Base-by-base conservation (phyloP, 2,113 vertebrate genomes). In the Trematomus loennbergii region DNA sequence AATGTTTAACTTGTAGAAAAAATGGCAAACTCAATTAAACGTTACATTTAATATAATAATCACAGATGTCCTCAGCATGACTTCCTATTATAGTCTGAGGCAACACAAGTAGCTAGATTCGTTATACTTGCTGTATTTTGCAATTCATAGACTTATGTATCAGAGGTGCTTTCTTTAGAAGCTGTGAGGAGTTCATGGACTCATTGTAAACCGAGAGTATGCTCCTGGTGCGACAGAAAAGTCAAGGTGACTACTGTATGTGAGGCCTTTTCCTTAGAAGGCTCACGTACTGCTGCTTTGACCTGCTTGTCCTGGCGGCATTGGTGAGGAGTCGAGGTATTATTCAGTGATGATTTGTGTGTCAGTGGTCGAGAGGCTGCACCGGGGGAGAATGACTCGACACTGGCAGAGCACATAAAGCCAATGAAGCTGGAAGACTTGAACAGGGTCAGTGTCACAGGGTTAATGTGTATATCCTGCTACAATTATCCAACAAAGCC, bases 161-260 rank as follows among this genome's bases (percentile, higher is more conserved):
- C 43, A 53, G n/a, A 54, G 49, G 33, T 54, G 67, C 40, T 75
- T 83, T 73, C 82, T 84, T 78, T 49, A 54, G 71, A 86, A 76
- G 71, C 76, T 63, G 66, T 64, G 74, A 86, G 46, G 63, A 75
- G 72, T 82, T 87, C 71, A 70, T 64, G 52, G 45, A 46, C 74
- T 86, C 61, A 78, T 72, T 77, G 66, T 77, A 84, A 77, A 88
- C 84, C 75, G 57, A 82, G 81, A 72, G 22, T 53, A 55, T 55
- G 71, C 63, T 78, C 15, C 49, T 10, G 25, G 78, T 75, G 29
- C 5, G 40, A 71, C 12, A 15, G 40, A 73, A 62, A 71, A 73
- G 53, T 29, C 61, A 76, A 48, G 64, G 22, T 74, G 49, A 79
- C 59, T 33, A n/a, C n/a, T n/a, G n/a, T n/a, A 12, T 9, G 40